phyloP scores from a whole-genome alignment of 2,797 vertebrate species.

The Chloroceryle inda region DNA sequence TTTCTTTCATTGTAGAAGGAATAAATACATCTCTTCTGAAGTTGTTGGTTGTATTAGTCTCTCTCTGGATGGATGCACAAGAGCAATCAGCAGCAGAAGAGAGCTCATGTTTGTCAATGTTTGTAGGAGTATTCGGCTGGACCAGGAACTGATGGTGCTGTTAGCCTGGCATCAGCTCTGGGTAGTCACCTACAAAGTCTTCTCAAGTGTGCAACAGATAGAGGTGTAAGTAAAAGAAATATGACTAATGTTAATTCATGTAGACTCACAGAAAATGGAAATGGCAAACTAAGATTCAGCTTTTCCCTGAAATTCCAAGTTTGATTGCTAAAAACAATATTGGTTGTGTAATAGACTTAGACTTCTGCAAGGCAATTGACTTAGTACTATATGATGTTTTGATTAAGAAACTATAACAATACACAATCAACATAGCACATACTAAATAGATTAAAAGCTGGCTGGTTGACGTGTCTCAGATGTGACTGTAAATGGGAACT shows the following conservation, averaged over 20 bases:
- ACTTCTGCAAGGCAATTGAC: not conserved
- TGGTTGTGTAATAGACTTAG: not conserved
- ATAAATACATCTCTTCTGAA: not conserved
- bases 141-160: not conserved
- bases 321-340: not conserved
- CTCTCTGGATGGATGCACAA: not conserved
- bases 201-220: accelerated
- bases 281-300: not conserved
- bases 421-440: not conserved
- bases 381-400: not conserved
- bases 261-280: not conserved
- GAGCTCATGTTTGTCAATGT: not conserved
- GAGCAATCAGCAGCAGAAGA: not conserved
- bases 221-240: not conserved
- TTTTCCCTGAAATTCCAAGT: not conserved
- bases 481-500: conserved; percentile 33
- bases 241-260: not conserved
- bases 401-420: conserved; percentile 45
- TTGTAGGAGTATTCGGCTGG: not conserved
- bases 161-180: not conserved
- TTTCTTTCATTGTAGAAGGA: not conserved
- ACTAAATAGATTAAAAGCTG: conserved; percentile 41
- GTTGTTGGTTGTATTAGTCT: not conserved
- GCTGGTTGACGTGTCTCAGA: conserved; percentile 30
- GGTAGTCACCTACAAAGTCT: not conserved